Evolutionary conservation across 2,888 invertebrate species (phyloP).

Genomic region (Phytoseiulus persimilis): DNA sequence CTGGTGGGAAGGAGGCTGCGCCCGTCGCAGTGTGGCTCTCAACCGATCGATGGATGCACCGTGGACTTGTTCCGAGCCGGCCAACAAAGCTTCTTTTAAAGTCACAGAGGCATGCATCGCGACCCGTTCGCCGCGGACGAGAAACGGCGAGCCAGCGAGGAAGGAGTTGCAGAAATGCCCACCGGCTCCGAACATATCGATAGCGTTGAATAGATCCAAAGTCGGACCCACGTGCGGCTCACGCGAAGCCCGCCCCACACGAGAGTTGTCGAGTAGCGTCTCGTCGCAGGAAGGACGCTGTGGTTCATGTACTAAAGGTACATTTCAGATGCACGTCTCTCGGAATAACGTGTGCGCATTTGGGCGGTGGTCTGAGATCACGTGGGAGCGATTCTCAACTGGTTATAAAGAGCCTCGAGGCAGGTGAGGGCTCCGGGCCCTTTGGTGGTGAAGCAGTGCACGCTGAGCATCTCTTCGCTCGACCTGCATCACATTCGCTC

Average conservation of each 20-base stretch:
- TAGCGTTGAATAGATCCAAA: too few relatives aligned
- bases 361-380: too few relatives aligned
- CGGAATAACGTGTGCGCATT: not conserved
- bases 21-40: not conserved
- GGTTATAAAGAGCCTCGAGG: not conserved
- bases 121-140: not conserved
- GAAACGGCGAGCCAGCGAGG: not conserved
- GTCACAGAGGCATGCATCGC: not conserved
- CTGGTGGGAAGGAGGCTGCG: not conserved
- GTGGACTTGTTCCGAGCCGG: not conserved
- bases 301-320: not conserved
- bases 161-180: too few relatives aligned
- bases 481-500: too few relatives aligned
- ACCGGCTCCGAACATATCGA: too few relatives aligned
- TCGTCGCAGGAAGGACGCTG: not conserved
- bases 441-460: too few relatives aligned
- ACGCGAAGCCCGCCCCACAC: not conserved
- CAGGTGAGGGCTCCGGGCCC: not conserved
- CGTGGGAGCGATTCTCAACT: too few relatives aligned
- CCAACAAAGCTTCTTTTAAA: not conserved
- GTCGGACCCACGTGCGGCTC: too few relatives aligned
- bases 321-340: not conserved
- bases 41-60: not conserved
- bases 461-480: too few relatives aligned
- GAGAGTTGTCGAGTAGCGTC: too few relatives aligned